These are phyloP conservation scores for Delia radicum DNA, from an alignment of 1,140 invertebrate species.

Conservation along the genomic window DNA sequence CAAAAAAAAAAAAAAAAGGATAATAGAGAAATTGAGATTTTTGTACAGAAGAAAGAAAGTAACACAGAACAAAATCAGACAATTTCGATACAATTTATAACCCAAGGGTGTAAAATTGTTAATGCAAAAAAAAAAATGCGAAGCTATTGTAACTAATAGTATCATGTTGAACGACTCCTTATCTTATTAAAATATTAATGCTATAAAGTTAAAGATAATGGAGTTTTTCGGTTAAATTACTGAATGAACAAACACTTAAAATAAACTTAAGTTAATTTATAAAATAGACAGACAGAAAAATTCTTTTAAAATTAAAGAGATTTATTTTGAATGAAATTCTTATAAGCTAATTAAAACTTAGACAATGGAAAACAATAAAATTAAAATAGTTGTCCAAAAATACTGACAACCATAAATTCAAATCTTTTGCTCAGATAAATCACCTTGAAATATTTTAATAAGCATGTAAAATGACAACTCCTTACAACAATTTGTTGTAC, in stretches of 20 bases:
- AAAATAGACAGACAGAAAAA: background rate
- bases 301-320: background rate
- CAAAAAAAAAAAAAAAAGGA: background rate
- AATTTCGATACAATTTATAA: background rate
- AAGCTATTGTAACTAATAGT: background rate
- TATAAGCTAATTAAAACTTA: constrained; percentile 1
- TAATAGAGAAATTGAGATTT: background rate
- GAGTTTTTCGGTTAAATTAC: constrained; percentile 11
- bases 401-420: constrained; percentile 9
- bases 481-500: too few relatives aligned
- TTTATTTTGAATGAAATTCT: background rate
- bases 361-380: background rate
- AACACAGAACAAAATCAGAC: background rate
- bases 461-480: too few relatives aligned
- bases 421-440: background rate
- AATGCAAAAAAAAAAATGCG: background rate
- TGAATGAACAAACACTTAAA: background rate
- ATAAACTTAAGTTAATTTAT: background rate
- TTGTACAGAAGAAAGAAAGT: background rate
- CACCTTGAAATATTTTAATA: background rate
- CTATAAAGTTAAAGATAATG: constrained; percentile 18
- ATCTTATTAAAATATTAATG: constrained; percentile 16
- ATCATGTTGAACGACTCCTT: background rate
- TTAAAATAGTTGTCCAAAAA: background rate
- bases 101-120: background rate